phyloP scores from a whole-genome alignment of 2,113 vertebrate species.

The Morone saxatilis region DNA sequence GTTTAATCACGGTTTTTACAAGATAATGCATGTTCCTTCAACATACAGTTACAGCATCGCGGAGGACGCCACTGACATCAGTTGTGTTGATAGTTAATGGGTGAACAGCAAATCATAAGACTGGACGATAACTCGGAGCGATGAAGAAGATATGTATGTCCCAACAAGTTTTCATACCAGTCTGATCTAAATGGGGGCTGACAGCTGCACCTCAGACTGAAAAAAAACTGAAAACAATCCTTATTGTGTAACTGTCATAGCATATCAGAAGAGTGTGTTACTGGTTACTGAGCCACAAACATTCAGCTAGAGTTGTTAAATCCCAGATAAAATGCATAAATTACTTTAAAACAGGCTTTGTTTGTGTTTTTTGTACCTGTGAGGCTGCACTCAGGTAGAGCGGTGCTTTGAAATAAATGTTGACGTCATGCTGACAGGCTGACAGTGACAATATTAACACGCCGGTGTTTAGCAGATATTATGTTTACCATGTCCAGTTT shows the following conservation, averaged over 20 bases:
- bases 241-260: not conserved
- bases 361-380: not conserved
- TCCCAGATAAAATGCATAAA: not conserved
- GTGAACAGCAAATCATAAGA: conserved; percentile 6
- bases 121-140: not conserved
- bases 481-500: not conserved
- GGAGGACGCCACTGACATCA: not conserved
- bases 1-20: conserved; percentile 53
- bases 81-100: not conserved
- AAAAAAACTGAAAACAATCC: not conserved
- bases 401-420: not conserved
- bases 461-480: not conserved
- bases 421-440: not conserved
- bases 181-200: conserved; percentile 16
- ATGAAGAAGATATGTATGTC: conserved; percentile 10
- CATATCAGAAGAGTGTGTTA: not conserved
- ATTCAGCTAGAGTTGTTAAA: not conserved
- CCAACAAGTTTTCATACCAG: conserved; percentile 39
- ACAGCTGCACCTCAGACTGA: conserved; percentile 1
- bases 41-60: conserved; percentile 14
- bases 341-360: not conserved
- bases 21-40: conserved; percentile 51
- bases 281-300: not conserved
- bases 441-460: not conserved
- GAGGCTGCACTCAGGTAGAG: not conserved